phyloP scores from a whole-genome alignment of 2,113 vertebrate genomes.

The Podarcis raffonei region DNA sequence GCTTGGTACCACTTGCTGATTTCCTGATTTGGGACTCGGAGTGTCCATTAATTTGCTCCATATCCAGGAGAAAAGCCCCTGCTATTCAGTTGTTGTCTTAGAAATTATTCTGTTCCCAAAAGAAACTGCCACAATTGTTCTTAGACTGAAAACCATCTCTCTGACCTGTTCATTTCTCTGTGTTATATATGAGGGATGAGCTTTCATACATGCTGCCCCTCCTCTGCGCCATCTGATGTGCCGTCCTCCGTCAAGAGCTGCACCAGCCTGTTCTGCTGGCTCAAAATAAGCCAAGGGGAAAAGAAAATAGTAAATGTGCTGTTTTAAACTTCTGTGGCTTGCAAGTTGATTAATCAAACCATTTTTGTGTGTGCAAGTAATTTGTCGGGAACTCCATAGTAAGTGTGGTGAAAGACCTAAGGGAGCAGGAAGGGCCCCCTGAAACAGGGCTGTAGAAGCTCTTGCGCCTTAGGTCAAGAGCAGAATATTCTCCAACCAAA shows the following conservation, averaged over 20 bases:
- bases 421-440: no score
- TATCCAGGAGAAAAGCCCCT: neutral
- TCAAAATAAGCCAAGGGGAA: neutral
- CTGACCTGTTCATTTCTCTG: neutral
- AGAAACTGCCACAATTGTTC: neutral
- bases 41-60: neutral
- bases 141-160: neutral
- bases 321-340: neutral
- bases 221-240: neutral
- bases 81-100: neutral
- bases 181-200: neutral
- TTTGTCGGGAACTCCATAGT: neutral
- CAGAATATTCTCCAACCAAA: neutral
- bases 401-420: neutral
- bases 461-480: no score
- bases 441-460: no score
- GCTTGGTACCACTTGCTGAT: neutral
- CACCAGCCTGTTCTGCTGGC: neutral
- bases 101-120: neutral
- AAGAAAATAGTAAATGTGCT: neutral
- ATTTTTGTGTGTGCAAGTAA: no score
- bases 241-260: neutral
- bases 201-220: neutral
- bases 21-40: neutral
- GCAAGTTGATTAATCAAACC: neutral